Conservation (phyloP, 2,888 invertebrate species). For the Phortica magna region DNA sequence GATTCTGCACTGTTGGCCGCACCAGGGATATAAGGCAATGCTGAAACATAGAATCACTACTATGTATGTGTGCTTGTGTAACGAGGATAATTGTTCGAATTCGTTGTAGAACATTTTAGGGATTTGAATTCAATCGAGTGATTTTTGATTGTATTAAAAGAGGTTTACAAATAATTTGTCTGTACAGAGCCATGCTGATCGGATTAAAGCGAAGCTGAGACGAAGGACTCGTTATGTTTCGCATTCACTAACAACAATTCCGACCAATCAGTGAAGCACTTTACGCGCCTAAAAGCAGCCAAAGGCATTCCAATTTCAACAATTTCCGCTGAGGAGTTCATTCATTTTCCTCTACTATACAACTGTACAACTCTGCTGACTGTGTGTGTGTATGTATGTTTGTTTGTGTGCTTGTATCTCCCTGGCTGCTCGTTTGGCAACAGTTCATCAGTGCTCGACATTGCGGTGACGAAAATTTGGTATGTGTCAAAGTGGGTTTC, state of each 20-base stretch:
- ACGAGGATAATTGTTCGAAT: too few species aligned
- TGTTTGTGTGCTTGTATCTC: neutral
- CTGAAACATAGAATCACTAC: neutral
- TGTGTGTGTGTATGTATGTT: neutral
- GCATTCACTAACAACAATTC: slow-evolving; percentile 33
- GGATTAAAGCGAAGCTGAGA: neutral
- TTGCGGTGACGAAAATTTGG: slow-evolving; percentile 46
- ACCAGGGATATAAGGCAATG: too few species aligned
- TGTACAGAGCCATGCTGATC: slow-evolving; percentile 25
- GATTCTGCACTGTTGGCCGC: too few species aligned
- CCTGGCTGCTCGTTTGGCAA: too few species aligned
- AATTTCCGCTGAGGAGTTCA: slow-evolving; percentile 46
- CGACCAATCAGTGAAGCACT: slow-evolving; percentile 43
- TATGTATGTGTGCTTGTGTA: too few species aligned
- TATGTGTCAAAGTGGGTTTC: neutral
- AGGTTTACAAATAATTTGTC: slow-evolving; percentile 8
- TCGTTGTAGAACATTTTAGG: neutral
- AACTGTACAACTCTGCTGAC: neutral
- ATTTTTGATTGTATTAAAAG: neutral
- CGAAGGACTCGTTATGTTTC: neutral
- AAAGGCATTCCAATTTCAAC: slow-evolving; percentile 49
- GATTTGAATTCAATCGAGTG: neutral
- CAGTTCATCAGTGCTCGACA: slow-evolving; percentile 12
- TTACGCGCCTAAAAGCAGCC: slow-evolving; percentile 45
- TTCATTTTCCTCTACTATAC: slow-evolving; percentile 47